Base-by-base conservation (phyloP, 2,797 vertebrate genomes). In the Chelonia mydas region DNA sequence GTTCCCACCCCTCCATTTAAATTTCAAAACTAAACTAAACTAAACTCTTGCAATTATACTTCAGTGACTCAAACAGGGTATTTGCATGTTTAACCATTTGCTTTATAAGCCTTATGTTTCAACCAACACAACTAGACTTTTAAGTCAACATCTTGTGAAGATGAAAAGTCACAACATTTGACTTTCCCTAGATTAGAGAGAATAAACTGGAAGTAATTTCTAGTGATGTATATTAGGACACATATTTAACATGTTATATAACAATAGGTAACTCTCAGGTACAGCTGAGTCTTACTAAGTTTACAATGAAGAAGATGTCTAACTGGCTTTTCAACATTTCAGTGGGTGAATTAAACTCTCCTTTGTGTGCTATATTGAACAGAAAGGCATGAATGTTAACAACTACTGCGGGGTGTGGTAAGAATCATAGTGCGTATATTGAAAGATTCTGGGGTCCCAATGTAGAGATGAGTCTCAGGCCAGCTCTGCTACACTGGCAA, bases 181-280 rank as follows among this genome's bases (percentile, higher is more conserved):
- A 17, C 79, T 78, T 78, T 65, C 0, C 3, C 33, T 2, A 25
- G 25, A 3, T 54, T 33, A 8, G 2, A 53, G 2, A 76, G 21
- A 88, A 90, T 17, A n/a, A 7, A 23, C 11, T 83, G 4, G 47
- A 77, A 57, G 55, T 57, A 84, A 72, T 25, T 51, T 51, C 77
- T 79, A 50, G 17, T n/a, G 31, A 33, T 51, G 31, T 79, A n/a
- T 41, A 4, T n/a, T 31, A 81, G 17, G 25, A 51, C 5, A 72
- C 57, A 83, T 12, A 57, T 57, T 57, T 57, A 21, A 0, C 15
- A 3, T 0, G 1, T 9, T 25, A 41, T 1, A 2, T 13, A 84
- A 84, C 25, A 51, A 25, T 6, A 84, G 28, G 47, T 3, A 31
- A 54, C 3, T 5, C 4, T 4, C 6, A 7, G 6, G 17, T 25